A percentile compares a stretch with the other conserved stretches of the same genome.
Conservation (phyloP, 1,140 invertebrate species). For the Hyles euphorbiae region DNA sequence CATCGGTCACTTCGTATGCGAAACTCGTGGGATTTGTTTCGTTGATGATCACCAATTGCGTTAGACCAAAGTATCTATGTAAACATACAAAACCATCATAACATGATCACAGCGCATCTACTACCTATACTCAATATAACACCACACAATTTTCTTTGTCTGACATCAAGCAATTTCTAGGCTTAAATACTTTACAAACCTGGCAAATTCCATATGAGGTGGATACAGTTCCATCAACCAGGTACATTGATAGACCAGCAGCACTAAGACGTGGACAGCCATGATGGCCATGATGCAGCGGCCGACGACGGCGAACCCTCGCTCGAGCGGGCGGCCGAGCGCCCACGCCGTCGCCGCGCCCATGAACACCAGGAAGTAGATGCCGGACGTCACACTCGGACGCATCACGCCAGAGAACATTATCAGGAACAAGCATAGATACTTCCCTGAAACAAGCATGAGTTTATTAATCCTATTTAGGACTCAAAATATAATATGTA, state of each 20-base stretch:
- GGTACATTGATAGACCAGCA: conserved; percentile 93
- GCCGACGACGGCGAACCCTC: conserved; percentile 84
- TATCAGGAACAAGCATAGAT: conserved; percentile 81
- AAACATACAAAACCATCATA: conserved; percentile 25
- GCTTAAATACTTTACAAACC: conserved; percentile 57
- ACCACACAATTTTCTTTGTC: no score
- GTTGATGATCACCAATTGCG: conserved; percentile 76
- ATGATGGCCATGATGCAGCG: conserved; percentile 84
- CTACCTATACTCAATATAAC: no score
- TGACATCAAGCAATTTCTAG: no score
- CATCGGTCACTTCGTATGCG: conserved; percentile 48
- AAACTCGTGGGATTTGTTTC: conserved; percentile 52
- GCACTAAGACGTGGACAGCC: conserved; percentile 82
- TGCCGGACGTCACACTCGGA: conserved; percentile 85
- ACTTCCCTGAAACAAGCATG: conserved; percentile 77
- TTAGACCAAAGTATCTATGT: conserved; percentile 82
- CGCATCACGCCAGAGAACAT: conserved; percentile 86
- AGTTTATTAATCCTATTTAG: no score
- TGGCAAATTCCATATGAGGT: conserved; percentile 81
- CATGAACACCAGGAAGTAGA: conserved; percentile 93
- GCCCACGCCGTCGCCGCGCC: conserved; percentile 92
- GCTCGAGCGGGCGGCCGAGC: conserved; percentile 83
- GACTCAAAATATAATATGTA: no score
- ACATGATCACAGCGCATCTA: no score
- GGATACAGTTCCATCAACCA: conserved; percentile 85